Conservation (phyloP, 2,888 invertebrate species). For the Ornithoptera priamus region DNA sequence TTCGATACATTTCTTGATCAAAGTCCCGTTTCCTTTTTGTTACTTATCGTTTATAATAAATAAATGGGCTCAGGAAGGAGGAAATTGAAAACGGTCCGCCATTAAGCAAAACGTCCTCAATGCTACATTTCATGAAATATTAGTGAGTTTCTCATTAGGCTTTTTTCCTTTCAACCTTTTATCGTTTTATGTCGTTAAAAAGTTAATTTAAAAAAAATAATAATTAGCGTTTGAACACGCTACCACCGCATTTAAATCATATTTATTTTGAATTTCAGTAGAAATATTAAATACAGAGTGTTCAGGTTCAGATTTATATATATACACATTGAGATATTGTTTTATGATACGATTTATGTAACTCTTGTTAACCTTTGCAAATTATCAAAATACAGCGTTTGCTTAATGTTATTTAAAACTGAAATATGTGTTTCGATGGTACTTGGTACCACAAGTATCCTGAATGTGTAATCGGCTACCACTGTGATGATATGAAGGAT, state of each 20-base stretch:
- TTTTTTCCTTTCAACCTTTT: background rate
- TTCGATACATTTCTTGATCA: conserved; percentile 9
- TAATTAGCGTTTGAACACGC: background rate
- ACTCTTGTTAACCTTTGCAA: too few relatives aligned
- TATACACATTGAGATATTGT: background rate
- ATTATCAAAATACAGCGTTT: too few relatives aligned
- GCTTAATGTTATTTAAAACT: too few relatives aligned
- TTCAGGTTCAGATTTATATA: background rate
- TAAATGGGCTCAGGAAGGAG: conserved; percentile 15
- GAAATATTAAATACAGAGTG: background rate
- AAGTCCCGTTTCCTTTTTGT: conserved; percentile 12
- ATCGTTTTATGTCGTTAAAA: conserved; percentile 1
- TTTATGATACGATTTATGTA: too few relatives aligned
- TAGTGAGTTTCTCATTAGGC: background rate
- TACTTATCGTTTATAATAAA: conserved; percentile 20
- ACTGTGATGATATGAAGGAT: too few relatives aligned
- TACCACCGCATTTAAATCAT: background rate
- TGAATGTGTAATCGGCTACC: too few relatives aligned
- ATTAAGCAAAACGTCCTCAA: conserved; percentile 18
- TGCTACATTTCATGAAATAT: conserved; percentile 4
- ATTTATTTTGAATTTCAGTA: background rate
- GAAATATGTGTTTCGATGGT: too few relatives aligned
- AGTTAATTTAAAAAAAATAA: background rate
- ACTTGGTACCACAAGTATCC: too few relatives aligned
- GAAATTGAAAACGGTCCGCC: conserved; percentile 23